Evolutionary conservation across 2,888 invertebrate species (phyloP).

Genomic region (Empis livida): DNA sequence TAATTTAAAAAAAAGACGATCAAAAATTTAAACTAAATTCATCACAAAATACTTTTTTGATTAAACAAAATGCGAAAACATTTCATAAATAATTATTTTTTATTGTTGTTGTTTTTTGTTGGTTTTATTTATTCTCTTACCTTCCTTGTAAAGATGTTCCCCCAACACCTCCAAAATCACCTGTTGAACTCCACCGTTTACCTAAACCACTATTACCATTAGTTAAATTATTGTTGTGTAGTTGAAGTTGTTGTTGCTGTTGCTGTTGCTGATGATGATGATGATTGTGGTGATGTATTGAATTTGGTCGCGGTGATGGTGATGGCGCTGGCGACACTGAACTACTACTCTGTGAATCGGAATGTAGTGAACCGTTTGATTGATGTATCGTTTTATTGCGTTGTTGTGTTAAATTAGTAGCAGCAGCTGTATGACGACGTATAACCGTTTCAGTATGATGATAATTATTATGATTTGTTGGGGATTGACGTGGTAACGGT

Average conservation of each 20-base stretch:
- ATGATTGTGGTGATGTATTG: conserved; percentile 38
- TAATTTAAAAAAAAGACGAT: not conserved
- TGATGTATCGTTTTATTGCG: conserved; percentile 41
- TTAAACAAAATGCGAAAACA: too few species aligned
- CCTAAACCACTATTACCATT: conserved; percentile 34
- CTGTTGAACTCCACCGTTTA: conserved; percentile 73
- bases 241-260: not conserved
- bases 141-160: conserved; percentile 28
- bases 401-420: conserved; percentile 27
- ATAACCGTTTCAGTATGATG: conserved; percentile 9
- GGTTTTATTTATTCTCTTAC: conserved; percentile 21
- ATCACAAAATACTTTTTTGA: too few species aligned
- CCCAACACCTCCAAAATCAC: conserved; percentile 52
- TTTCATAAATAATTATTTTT: too few species aligned
- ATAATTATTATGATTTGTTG: conserved; percentile 1
- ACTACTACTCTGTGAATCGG: conserved; percentile 70
- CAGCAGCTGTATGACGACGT: conserved; percentile 10
- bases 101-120: too few species aligned
- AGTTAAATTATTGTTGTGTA: not conserved
- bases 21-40: too few species aligned
- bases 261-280: conserved; percentile 26
- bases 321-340: conserved; percentile 74
- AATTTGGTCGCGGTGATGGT: conserved; percentile 58
- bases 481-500: conserved; percentile 34
- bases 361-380: conserved; percentile 69